Evolutionary conservation across 2,113 vertebrate genomes (phyloP).

Genomic region (Oostethus manadensis): DNA sequence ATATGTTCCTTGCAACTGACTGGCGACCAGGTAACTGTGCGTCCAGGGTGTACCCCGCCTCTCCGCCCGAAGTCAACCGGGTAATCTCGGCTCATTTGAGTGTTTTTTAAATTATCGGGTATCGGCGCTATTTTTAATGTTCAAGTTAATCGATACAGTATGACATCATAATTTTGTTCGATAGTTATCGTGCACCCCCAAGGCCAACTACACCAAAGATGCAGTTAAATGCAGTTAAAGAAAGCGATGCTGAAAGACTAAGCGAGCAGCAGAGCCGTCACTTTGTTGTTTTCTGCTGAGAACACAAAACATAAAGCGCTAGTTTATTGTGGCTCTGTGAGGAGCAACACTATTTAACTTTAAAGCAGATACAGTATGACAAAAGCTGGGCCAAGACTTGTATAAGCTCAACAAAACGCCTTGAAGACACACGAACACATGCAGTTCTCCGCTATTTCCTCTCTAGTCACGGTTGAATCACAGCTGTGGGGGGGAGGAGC

Average conservation of each 20-base stretch:
- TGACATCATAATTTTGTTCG: too few relatives aligned
- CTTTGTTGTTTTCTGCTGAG: constrained; percentile 7
- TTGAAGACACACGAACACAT: constrained; percentile 43
- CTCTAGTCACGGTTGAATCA: constrained; percentile 39
- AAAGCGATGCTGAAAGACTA: constrained; percentile 17
- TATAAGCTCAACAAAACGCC: constrained; percentile 30
- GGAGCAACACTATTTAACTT: constrained; percentile 27
- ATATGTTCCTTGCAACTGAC: too few relatives aligned
- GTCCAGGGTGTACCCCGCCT: too few relatives aligned
- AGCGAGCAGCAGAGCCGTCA: constrained; percentile 33
- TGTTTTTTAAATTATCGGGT: too few relatives aligned
- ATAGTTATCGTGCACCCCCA: too few relatives aligned
- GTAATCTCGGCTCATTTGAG: too few relatives aligned
- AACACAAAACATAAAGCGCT: constrained; percentile 22
- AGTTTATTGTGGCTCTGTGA: constrained; percentile 12
- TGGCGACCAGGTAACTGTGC: too few relatives aligned
- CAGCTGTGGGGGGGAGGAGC: constrained; percentile 33
- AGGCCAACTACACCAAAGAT: not conserved
- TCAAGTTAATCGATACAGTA: too few relatives aligned
- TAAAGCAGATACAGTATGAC: constrained; percentile 33
- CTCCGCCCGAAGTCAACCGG: too few relatives aligned
- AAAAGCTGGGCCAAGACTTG: constrained; percentile 33
- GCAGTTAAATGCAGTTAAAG: constrained; percentile 15
- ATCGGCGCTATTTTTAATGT: too few relatives aligned
- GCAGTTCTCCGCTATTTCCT: constrained; percentile 37